phyloP scores from a whole-genome alignment of 2,888 invertebrate species.

The Nysson spinosus region DNA sequence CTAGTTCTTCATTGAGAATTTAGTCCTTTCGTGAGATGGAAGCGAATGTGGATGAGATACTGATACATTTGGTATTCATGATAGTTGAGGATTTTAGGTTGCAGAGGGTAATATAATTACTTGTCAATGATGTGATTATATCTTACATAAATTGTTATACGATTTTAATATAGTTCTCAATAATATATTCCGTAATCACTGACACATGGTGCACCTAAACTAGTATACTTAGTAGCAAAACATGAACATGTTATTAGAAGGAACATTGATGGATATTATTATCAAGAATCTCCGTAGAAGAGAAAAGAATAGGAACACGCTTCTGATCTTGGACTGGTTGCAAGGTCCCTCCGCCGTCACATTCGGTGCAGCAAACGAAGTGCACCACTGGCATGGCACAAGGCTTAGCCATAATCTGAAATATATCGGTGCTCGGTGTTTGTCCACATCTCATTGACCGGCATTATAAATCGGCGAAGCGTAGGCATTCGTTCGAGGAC shows the following conservation, averaged over 20 bases:
- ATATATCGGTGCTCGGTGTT: constrained; percentile 77
- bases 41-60: too few relatives aligned
- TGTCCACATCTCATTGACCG: constrained; percentile 77
- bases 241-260: too few relatives aligned
- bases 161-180: too few relatives aligned
- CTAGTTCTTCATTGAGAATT: constrained; percentile 22
- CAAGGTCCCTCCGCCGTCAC: constrained; percentile 46
- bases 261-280: constrained; percentile 65
- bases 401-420: constrained; percentile 75
- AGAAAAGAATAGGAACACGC: constrained; percentile 59
- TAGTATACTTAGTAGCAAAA: too few relatives aligned
- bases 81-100: too few relatives aligned
- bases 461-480: constrained; percentile 77
- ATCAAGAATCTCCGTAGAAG: constrained; percentile 51
- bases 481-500: constrained; percentile 77
- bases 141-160: too few relatives aligned
- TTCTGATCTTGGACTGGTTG: constrained; percentile 68
- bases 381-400: constrained; percentile 41
- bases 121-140: too few relatives aligned
- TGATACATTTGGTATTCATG: too few relatives aligned
- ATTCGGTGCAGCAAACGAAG: constrained; percentile 51
- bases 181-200: too few relatives aligned
- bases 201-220: too few relatives aligned
- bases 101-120: too few relatives aligned
- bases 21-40: not conserved